Conservation (phyloP, 2,888 invertebrate genomes). For the Nemapogon koenigi region DNA sequence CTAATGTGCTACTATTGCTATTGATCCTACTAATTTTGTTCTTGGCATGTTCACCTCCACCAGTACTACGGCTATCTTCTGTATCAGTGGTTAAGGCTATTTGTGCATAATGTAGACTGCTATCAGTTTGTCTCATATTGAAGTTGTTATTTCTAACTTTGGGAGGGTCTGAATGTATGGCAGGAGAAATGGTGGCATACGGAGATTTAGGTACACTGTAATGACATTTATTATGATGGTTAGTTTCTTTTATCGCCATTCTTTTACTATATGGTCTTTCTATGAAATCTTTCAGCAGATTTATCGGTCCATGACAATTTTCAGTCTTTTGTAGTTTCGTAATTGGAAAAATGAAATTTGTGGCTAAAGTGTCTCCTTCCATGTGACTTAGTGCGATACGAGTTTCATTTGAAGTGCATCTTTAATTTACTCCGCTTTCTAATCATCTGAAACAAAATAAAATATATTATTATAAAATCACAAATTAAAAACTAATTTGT, state of each 20-base stretch:
- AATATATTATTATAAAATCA: not conserved
- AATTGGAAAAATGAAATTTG: slow-evolving; percentile 40
- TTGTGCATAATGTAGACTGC: slow-evolving; percentile 46
- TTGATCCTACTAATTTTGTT: slow-evolving; percentile 2
- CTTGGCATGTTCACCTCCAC: slow-evolving; percentile 38
- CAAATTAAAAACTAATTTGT: too few species aligned
- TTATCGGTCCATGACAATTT: too few species aligned
- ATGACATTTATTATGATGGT: slow-evolving; percentile 37
- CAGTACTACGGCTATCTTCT: slow-evolving; percentile 54
- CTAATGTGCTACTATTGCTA: not conserved
- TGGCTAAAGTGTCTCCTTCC: slow-evolving; percentile 45
- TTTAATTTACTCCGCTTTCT: slow-evolving; percentile 37
- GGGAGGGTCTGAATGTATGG: slow-evolving; percentile 1
- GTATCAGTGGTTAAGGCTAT: slow-evolving; percentile 45
- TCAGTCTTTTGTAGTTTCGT: too few species aligned
- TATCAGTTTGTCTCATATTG: slow-evolving; percentile 23
- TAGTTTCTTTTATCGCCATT: slow-evolving; percentile 54
- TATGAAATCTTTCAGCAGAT: slow-evolving; percentile 49
- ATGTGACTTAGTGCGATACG: too few species aligned
- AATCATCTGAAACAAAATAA: slow-evolving; percentile 51
- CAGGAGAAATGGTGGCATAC: slow-evolving; percentile 18
- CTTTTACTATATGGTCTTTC: slow-evolving; percentile 33
- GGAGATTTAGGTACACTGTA: slow-evolving; percentile 47
- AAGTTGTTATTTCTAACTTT: not conserved
- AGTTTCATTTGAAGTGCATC: too few species aligned